Evolutionary conservation across 2,888 invertebrate species (phyloP).

Genomic region (Notodonta dromedarius): DNA sequence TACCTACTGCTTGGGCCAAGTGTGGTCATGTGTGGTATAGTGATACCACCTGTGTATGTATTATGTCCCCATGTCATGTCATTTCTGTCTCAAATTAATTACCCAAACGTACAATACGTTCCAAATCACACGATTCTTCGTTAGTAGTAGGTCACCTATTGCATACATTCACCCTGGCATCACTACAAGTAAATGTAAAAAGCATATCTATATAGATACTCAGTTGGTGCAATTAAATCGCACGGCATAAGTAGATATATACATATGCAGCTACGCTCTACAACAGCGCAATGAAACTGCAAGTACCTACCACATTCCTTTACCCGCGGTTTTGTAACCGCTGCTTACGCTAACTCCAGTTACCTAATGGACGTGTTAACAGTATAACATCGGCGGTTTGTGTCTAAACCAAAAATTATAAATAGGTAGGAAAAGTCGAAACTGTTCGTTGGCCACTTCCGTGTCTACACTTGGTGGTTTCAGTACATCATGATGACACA

Average conservation of each 20-base stretch:
- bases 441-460: too few species aligned
- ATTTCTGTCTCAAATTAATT: too few species aligned
- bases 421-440: too few species aligned
- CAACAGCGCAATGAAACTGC: slow-evolving; percentile 60
- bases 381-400: too few species aligned
- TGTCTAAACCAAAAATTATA: too few species aligned
- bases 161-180: slow-evolving; percentile 8
- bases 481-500: too few species aligned
- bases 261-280: slow-evolving; percentile 17
- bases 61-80: too few species aligned
- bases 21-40: too few species aligned
- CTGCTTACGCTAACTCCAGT: slow-evolving; percentile 69
- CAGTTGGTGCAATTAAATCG: slow-evolving; percentile 41
- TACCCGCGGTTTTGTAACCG: slow-evolving; percentile 71
- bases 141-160: slow-evolving; percentile 6
- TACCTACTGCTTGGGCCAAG: neutral
- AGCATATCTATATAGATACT: slow-evolving; percentile 15
- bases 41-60: too few species aligned
- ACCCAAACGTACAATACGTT: neutral
- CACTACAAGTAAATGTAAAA: slow-evolving; percentile 16
- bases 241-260: slow-evolving; percentile 37
- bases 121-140: slow-evolving; percentile 10
- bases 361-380: slow-evolving; percentile 69
- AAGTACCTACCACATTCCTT: slow-evolving; percentile 63
- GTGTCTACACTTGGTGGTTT: too few species aligned